These are phyloP conservation scores for Coecobrya sp. DNA, from an alignment of 2,888 invertebrate genomes.

Conservation along the genomic window DNA sequence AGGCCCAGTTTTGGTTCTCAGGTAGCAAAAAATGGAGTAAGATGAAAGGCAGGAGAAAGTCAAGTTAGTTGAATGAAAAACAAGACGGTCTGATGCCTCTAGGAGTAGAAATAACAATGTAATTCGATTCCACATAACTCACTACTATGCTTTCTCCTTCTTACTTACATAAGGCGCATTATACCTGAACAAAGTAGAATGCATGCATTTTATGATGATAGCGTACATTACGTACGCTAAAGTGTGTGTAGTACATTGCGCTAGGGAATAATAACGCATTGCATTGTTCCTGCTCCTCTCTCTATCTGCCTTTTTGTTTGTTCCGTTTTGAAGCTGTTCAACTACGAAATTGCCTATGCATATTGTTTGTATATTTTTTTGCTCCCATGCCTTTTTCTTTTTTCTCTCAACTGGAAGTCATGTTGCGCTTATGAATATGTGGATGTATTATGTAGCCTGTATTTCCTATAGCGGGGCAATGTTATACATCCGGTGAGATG, in stretches of 20 bases:
- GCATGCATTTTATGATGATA: neutral
- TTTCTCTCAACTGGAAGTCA: neutral
- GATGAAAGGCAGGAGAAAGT: constrained; percentile 27
- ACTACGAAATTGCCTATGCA: neutral
- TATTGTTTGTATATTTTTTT: neutral
- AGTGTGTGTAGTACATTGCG: constrained; percentile 21
- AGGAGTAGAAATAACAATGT: constrained; percentile 47
- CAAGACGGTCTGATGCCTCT: constrained; percentile 32
- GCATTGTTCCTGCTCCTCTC: neutral
- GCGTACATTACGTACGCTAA: neutral
- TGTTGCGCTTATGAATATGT: neutral
- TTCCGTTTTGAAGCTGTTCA: neutral
- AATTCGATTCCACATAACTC: constrained; percentile 49
- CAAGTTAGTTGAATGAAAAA: constrained; percentile 9
- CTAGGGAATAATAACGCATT: constrained; percentile 37
- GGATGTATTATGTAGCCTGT: neutral
- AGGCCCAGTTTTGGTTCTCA: neutral
- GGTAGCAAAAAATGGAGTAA: neutral
- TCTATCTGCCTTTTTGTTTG: neutral
- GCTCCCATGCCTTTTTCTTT: too few species aligned
- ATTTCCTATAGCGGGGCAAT: neutral
- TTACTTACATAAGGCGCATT: neutral
- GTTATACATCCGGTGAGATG: neutral
- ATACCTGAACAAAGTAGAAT: neutral
- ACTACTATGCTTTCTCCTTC: neutral